Evolutionary conservation across 2,113 vertebrate genomes (phyloP).

Genomic region (Alethe castanea): DNA sequence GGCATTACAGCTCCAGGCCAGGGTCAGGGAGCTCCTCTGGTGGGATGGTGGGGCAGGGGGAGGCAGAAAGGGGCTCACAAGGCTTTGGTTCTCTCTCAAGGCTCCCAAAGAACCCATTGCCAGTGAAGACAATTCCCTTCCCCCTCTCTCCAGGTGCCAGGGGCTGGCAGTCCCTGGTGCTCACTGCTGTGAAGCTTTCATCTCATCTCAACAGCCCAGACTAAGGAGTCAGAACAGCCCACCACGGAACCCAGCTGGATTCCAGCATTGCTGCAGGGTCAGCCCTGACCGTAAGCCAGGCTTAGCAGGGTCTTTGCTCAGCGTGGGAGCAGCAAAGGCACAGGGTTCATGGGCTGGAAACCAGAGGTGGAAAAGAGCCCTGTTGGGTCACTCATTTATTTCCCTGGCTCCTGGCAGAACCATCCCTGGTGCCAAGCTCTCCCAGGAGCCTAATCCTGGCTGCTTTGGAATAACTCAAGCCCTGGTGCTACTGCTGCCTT

Average conservation of each 20-base stretch:
- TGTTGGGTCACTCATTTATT: not conserved
- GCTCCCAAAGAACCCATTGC: rapidly evolving
- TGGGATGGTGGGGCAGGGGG: rapidly evolving
- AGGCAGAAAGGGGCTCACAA: rapidly evolving
- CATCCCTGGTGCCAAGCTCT: not conserved
- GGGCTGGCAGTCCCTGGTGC: not conserved
- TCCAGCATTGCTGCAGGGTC: not conserved
- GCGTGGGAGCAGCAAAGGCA: not conserved
- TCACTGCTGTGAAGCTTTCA: not conserved
- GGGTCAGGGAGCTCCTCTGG: not conserved
- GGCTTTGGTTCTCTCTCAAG: not conserved
- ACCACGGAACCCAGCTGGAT: not conserved
- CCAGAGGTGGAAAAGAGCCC: not conserved
- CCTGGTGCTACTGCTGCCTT: not conserved
- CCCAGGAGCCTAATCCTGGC: not conserved
- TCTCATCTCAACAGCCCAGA: not conserved
- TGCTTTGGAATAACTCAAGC: not conserved
- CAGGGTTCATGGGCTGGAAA: rapidly evolving
- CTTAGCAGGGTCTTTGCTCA: rapidly evolving
- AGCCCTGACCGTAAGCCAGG: not conserved
- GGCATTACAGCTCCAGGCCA: not conserved
- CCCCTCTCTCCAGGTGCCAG: not conserved
- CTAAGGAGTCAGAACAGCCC: not conserved
- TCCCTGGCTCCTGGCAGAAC: not conserved
- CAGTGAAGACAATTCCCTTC: not conserved